Base-by-base conservation (phyloP, 2,113 vertebrate genomes). In the Erythrolamprus reginae region DNA sequence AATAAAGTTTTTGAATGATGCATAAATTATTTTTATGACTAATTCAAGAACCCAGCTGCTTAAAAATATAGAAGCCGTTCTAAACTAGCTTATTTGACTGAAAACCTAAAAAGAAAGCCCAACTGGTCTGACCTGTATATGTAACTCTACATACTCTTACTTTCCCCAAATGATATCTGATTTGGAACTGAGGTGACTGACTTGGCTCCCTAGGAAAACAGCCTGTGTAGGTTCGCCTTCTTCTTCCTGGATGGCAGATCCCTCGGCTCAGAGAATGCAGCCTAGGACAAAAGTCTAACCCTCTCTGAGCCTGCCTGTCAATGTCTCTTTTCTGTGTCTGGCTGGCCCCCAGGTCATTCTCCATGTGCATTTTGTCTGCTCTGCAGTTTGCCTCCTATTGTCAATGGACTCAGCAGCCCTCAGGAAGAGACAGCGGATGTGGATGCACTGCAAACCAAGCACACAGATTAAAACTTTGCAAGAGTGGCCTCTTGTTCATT, bases 191-290 rank as follows among this genome's bases (percentile, higher is more conserved):
- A 50, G 19, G n/a, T 10, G 3, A 33, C 87, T 0, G 55, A 55
- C 70, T 94, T 93, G 89, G 58, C 90, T 51, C 58, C 1, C 91
- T 38, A 94, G 95, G 94, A 95, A 93, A 0, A 2, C 53, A 5
- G 91, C 92, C 94, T 89, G 23, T 88, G 89, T 42, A 86, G 93
- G 95, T 86, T 95, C 94, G 92, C 7, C 15, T 87, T 88, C 53
- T 51, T 26, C 82, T 94, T 87, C 86, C 92, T 94, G 93, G 89
- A 93, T 0, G 9, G 93, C 90, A 51, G 28, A 89, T 94, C 92
- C 90, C 12, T 1, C 51, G 61, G 17, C 89, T 38, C 13, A 84
- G 88, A 88, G 58, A 86, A 88, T 12, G 42, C 50, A 42, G 70
- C 33, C 70, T 19, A 77, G 2, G 50, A 42, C 85, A 52, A 90